Percentiles rank a stretch among this genome's conserved stretches.
phyloP scores from a whole-genome alignment of 1,140 invertebrate species.

The Zaprionus capensis region DNA sequence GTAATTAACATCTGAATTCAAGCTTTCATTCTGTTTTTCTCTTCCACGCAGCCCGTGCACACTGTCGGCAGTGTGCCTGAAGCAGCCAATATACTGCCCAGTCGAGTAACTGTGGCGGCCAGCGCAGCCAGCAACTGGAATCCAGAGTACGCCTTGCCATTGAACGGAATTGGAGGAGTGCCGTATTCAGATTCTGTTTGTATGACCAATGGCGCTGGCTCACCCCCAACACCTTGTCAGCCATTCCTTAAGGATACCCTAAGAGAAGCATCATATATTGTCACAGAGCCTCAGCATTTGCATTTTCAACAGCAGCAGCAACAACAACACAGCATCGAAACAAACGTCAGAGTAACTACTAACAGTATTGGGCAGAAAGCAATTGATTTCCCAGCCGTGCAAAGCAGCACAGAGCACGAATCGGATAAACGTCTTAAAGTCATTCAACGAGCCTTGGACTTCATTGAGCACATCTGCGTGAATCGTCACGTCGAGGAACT shows the following conservation, averaged over 20 bases:
- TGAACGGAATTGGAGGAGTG: constrained; percentile 21
- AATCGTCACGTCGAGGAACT: constrained; percentile 1
- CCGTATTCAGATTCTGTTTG: constrained; percentile 10
- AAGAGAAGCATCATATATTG: not conserved
- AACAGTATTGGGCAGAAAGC: not conserved
- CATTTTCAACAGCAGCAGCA: not conserved
- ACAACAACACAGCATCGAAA: not conserved
- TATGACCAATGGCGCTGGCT: constrained; percentile 28
- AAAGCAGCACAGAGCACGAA: not conserved
- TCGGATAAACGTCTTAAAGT: constrained; percentile 13
- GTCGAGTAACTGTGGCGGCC: constrained; percentile 37
- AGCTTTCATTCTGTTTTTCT: not conserved
- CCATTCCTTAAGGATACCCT: constrained; percentile 1
- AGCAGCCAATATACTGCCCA: constrained; percentile 41
- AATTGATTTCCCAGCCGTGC: not conserved
- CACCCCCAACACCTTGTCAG: not conserved
- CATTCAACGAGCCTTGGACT: constrained; percentile 28
- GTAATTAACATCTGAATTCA: not conserved
- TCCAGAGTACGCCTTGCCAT: constrained; percentile 16
- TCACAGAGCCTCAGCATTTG: not conserved
- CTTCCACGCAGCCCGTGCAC: constrained; percentile 8
- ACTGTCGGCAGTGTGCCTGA: constrained; percentile 34
- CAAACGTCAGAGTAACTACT: not conserved
- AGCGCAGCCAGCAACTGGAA: constrained; percentile 27
- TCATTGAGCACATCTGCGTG: constrained; percentile 12